A percentile compares a stretch with the other conserved stretches of the same genome.
Conservation (phyloP, 1,140 invertebrate genomes). For the Pentalonia nigronervosa region DNA sequence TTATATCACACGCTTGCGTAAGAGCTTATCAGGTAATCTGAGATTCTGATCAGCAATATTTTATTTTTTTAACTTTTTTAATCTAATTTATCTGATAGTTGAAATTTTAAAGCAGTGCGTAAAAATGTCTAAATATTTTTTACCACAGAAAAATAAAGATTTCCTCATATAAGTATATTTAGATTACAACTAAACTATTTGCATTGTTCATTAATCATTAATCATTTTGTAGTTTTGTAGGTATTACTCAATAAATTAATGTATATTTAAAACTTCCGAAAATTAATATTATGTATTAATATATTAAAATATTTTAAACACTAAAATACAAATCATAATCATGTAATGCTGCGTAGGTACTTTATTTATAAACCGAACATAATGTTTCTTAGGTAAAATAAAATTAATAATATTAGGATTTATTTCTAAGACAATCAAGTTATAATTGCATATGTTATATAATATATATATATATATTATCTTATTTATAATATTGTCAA, state of each 20-base stretch:
- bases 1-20: too few relatives aligned
- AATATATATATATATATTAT: too few relatives aligned
- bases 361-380: neutral
- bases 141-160: neutral
- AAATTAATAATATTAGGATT: neutral
- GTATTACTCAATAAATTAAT: neutral
- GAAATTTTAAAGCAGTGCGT: neutral
- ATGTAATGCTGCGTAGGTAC: neutral
- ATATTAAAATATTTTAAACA: neutral
- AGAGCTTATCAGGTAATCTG: neutral
- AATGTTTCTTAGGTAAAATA: neutral
- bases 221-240: neutral
- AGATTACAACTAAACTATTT: neutral
- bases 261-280: neutral
- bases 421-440: neutral
- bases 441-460: too few relatives aligned
- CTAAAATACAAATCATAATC: neutral
- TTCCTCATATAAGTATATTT: too few relatives aligned
- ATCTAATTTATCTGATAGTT: neutral
- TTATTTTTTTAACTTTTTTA: neutral
- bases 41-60: neutral
- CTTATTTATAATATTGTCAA: neutral
- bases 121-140: neutral
- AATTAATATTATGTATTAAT: neutral
- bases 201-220: neutral